These are phyloP conservation scores for Eleginops maclovinus DNA, from an alignment of 2,113 vertebrate species.

Conservation along the genomic window DNA sequence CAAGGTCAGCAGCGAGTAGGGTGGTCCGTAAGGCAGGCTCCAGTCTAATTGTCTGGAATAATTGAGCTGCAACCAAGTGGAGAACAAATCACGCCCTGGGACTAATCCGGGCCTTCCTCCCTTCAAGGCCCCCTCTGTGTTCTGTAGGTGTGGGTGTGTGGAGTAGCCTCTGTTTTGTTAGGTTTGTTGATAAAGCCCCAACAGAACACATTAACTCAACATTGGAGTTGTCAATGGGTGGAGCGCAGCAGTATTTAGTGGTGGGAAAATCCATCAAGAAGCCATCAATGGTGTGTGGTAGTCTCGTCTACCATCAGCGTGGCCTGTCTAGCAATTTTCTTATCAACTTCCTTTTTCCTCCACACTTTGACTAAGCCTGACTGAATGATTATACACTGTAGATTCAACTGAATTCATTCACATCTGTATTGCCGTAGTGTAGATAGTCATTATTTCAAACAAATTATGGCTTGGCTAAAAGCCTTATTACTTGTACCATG, in stretches of 20 bases:
- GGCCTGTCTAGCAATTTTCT: constrained; percentile 27
- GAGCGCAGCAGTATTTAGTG: constrained; percentile 20
- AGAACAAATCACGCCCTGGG: constrained; percentile 77
- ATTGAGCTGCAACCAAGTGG: constrained; percentile 79
- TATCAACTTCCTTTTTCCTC: constrained; percentile 14
- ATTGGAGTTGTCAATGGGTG: constrained; percentile 41
- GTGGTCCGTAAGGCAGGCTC: constrained; percentile 76
- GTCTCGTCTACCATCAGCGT: constrained; percentile 6
- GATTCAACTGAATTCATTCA: not conserved
- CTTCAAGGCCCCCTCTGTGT: constrained; percentile 59
- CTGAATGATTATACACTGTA: constrained; percentile 13
- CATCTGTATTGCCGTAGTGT: not conserved
- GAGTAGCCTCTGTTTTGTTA: constrained; percentile 42
- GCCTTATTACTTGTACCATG: not conserved
- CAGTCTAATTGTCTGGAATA: constrained; percentile 82
- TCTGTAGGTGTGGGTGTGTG: constrained; percentile 47
- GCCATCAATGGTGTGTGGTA: not conserved
- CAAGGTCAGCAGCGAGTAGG: constrained; percentile 71
- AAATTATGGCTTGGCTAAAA: not conserved
- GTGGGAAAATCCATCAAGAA: constrained; percentile 56
- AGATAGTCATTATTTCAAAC: not conserved
- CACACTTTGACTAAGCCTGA: constrained; percentile 10
- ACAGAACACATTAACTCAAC: constrained; percentile 46
- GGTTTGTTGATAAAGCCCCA: constrained; percentile 61
- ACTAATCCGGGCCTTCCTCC: constrained; percentile 73